phyloP scores from a whole-genome alignment of 1,140 invertebrate genomes.

The Megathymus violae region DNA sequence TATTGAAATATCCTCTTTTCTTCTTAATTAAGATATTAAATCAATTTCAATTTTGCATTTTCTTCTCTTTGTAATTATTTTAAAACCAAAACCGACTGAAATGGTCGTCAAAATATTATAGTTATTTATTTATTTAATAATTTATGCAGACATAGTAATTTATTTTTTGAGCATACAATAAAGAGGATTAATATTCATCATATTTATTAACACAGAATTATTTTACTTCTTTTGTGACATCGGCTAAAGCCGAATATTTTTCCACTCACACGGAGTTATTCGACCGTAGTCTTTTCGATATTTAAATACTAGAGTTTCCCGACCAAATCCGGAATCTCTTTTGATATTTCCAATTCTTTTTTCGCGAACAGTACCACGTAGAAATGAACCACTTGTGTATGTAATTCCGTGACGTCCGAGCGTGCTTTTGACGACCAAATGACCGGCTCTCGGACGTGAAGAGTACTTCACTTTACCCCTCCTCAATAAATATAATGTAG shows the following conservation, averaged over 20 bases:
- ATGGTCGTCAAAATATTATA: too few relatives aligned
- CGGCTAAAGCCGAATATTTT: not conserved
- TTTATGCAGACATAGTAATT: too few relatives aligned
- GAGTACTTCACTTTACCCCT: constrained; percentile 46
- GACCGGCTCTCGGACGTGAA: constrained; percentile 56
- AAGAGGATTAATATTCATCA: too few relatives aligned
- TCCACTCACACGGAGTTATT: not conserved
- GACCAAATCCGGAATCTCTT: constrained; percentile 31
- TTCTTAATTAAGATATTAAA: too few relatives aligned
- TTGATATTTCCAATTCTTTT: constrained; percentile 39
- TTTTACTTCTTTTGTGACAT: not conserved
- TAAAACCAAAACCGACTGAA: too few relatives aligned
- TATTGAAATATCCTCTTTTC: too few relatives aligned
- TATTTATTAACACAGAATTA: not conserved
- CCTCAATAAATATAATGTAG: constrained; percentile 19
- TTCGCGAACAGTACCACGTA: constrained; percentile 54
- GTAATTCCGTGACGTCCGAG: constrained; percentile 49
- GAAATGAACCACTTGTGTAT: constrained; percentile 54
- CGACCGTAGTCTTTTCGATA: not conserved
- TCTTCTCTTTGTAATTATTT: too few relatives aligned
- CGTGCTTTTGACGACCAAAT: constrained; percentile 70
- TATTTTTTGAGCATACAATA: too few relatives aligned
- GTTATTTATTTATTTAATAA: too few relatives aligned
- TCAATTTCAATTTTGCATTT: too few relatives aligned
- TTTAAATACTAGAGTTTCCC: not conserved